These are phyloP conservation scores for Rhynchonycteris naso DNA, from an alignment of 2,797 vertebrate species.

Conservation along the genomic window DNA sequence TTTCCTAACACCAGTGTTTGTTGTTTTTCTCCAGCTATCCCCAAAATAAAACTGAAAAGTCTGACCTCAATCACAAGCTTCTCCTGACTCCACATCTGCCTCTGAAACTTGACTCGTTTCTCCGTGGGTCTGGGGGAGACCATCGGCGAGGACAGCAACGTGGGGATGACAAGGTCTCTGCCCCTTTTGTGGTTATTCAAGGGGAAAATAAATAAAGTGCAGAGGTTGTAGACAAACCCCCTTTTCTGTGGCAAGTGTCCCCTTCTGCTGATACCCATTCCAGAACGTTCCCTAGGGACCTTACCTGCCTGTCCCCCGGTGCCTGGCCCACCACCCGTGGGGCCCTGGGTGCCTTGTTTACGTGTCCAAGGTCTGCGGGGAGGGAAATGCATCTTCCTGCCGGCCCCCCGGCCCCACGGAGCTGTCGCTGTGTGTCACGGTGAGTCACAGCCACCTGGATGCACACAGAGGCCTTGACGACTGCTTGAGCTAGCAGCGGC, in stretches of 20 bases:
- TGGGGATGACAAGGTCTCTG: accelerated
- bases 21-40: background rate
- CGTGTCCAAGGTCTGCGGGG: background rate
- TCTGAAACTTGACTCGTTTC: accelerated
- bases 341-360: accelerated
- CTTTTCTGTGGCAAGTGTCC: accelerated
- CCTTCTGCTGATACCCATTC: background rate
- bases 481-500: too few species aligned
- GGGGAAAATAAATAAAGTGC: accelerated
- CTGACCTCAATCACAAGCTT: accelerated
- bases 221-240: accelerated
- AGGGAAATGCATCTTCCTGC: background rate
- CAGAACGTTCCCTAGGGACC: background rate
- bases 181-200: accelerated
- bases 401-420: background rate
- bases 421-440: background rate
- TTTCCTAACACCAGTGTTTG: background rate
- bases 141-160: accelerated
- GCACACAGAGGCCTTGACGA: too few species aligned
- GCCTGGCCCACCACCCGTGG: background rate
- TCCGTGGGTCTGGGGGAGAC: accelerated
- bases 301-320: accelerated
- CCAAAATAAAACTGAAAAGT: background rate
- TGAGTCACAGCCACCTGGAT: accelerated
- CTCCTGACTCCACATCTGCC: background rate